Evolutionary conservation across 2,113 vertebrate genomes (phyloP).

Genomic region (Perca fluviatilis): DNA sequence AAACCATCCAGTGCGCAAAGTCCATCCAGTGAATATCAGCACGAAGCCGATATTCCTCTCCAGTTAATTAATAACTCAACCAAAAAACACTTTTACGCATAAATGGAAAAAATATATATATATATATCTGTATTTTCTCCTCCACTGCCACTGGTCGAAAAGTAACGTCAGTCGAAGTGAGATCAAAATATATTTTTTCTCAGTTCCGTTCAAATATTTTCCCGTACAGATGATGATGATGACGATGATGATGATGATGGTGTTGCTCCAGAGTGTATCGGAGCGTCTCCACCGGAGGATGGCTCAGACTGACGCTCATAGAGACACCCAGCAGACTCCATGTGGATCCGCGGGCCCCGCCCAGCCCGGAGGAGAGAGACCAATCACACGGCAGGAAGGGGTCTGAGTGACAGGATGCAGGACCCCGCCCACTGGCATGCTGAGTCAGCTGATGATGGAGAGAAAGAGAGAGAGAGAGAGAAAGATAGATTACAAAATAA

Average conservation of each 20-base stretch:
- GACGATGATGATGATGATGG: conserved; percentile 11
- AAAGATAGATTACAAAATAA: background rate
- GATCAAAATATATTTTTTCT: background rate
- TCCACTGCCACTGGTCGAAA: no score
- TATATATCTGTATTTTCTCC: background rate
- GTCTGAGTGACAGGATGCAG: conserved; percentile 34
- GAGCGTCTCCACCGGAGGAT: conserved; percentile 54
- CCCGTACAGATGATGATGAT: background rate
- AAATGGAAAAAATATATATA: background rate
- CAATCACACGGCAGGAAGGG: conserved; percentile 46
- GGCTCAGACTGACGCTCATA: conserved; percentile 56
- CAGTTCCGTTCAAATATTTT: background rate
- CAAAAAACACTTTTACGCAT: conserved; percentile 30
- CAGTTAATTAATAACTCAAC: background rate
- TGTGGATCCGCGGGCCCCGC: conserved; percentile 72
- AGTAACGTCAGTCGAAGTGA: background rate
- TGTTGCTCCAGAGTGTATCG: conserved; percentile 31
- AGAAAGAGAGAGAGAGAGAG: background rate
- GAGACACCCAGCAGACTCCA: conserved; percentile 63
- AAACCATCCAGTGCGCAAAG: conserved; percentile 11
- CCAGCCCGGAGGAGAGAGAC: conserved; percentile 49
- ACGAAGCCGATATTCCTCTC: background rate
- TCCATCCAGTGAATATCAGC: conserved; percentile 1
- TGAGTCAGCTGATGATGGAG: conserved; percentile 27
- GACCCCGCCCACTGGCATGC: conserved; percentile 56